phyloP scores from a whole-genome alignment of 2,797 vertebrate genomes.

The Onychomys leucogaster region DNA sequence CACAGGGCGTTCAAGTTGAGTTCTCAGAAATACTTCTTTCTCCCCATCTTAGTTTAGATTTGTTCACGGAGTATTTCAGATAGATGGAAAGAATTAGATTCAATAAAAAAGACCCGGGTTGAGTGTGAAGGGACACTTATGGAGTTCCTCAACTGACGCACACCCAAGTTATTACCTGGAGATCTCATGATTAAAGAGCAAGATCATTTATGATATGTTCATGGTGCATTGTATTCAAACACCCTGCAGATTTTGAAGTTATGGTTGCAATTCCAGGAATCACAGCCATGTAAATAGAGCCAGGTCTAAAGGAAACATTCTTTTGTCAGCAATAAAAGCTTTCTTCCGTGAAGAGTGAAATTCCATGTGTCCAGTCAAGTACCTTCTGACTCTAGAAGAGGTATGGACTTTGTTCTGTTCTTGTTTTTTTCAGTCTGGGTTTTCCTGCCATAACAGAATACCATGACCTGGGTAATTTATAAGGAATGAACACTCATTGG shows the following conservation, averaged over 20 bases:
- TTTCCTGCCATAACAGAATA: neutral
- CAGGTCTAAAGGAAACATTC: slow-evolving; percentile 5
- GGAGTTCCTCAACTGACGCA: neutral
- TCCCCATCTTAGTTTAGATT: neutral
- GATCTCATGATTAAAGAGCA: neutral
- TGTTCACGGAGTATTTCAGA: neutral
- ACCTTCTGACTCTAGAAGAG: neutral
- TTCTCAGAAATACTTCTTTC: slow-evolving; percentile 42
- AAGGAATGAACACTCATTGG: neutral
- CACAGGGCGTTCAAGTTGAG: neutral
- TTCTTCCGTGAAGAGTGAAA: neutral
- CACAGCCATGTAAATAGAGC: neutral
- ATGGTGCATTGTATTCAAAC: neutral
- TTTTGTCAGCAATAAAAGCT: neutral
- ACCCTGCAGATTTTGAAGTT: neutral
- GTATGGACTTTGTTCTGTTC: neutral
- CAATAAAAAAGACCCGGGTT: neutral
- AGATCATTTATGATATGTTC: neutral
- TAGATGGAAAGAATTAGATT: neutral
- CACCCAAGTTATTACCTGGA: neutral
- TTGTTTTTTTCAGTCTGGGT: neutral
- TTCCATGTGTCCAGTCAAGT: neutral
- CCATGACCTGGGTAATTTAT: neutral
- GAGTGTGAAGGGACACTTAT: neutral
- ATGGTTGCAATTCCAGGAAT: neutral